Base-by-base conservation (phyloP, 2,797 vertebrate genomes). In the Pseudochaenichthys georgianus region DNA sequence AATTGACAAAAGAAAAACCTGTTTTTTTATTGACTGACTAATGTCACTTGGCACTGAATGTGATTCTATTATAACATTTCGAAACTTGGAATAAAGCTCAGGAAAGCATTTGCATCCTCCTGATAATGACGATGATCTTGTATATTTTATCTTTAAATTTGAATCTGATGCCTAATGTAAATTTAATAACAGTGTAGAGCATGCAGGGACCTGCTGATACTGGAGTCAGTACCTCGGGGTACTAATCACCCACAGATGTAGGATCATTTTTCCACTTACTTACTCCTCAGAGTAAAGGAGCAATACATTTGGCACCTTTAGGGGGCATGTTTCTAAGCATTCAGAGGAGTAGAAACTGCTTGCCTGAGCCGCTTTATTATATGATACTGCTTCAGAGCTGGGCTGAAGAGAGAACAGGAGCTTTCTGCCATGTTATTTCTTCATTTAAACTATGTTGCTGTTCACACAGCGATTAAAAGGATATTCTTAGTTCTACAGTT, bases 161-260 rank as follows among this genome's bases (percentile, higher is more conserved):
- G 13, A 23, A 57, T 28, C 1, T 28, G 34, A 9, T 38, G 8
- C 9, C 9, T 43, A 7, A 13, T 55, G 2, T 41, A 11, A 12
- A 8, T 19, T 58, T 15, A 58, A 23, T 41, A 47, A 57, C 21
- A 59, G 43, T 23, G 0, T 8, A 48, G 52, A 23, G 13, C 21
- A 50, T 31, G 15, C 8, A 31, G 5, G 54, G 16, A 57, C 12
- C 46, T 38, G 42, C 19, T 50, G 43, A 45, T 28, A 23, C 1
- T 38, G 31, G 28, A 63, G 42, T 41, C 13, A 5, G 5, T 47
- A 21, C 11, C 4, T 19, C 23, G 21, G 5, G 52, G 13, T 3
- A 54, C 13, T 77, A 50, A 82, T 72, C 21, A 57, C 13, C 57
- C 59, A 73, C 77, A 80, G 31, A 81, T 75, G 42, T 10, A 42